phyloP scores from a whole-genome alignment of 2,113 vertebrate genomes.

The Megatriorchis doriae region DNA sequence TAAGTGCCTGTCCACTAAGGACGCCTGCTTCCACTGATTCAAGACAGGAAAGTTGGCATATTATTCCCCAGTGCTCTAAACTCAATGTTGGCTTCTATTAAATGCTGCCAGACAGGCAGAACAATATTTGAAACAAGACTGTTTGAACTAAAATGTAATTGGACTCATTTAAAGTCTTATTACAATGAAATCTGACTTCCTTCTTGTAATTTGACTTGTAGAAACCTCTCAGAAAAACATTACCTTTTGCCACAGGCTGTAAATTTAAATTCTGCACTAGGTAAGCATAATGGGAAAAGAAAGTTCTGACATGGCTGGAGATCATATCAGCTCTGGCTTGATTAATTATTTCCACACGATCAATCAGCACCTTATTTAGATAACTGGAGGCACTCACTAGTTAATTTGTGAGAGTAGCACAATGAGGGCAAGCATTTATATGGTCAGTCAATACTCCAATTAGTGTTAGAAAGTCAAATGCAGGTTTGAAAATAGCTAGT shows the following conservation, averaged over 20 bases:
- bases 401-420: slow-evolving; percentile 64
- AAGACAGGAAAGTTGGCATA: slow-evolving; percentile 41
- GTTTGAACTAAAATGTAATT: slow-evolving; percentile 66
- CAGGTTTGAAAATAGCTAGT: neutral
- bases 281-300: slow-evolving; percentile 53
- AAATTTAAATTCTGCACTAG: slow-evolving; percentile 63
- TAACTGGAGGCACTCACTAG: slow-evolving; percentile 54
- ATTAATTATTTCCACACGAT: slow-evolving; percentile 68
- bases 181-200: slow-evolving; percentile 60
- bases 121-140: slow-evolving; percentile 63
- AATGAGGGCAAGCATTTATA: slow-evolving; percentile 48
- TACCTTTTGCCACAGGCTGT: slow-evolving; percentile 56
- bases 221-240: slow-evolving; percentile 56
- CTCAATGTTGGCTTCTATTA: slow-evolving; percentile 55
- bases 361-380: slow-evolving; percentile 65
- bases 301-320: slow-evolving; percentile 57
- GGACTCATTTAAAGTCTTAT: slow-evolving; percentile 59
- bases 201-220: slow-evolving; percentile 51
- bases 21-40: slow-evolving; percentile 20
- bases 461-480: slow-evolving; percentile 54
- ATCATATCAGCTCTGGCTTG: slow-evolving; percentile 60
- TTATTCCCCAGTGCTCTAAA: slow-evolving; percentile 56
- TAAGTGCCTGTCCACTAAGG: slow-evolving; percentile 54
- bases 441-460: slow-evolving; percentile 58
- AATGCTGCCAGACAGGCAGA: slow-evolving; percentile 44